These are phyloP conservation scores for Conistra vaccinii DNA, from an alignment of 2,888 invertebrate genomes.

Conservation along the genomic window DNA sequence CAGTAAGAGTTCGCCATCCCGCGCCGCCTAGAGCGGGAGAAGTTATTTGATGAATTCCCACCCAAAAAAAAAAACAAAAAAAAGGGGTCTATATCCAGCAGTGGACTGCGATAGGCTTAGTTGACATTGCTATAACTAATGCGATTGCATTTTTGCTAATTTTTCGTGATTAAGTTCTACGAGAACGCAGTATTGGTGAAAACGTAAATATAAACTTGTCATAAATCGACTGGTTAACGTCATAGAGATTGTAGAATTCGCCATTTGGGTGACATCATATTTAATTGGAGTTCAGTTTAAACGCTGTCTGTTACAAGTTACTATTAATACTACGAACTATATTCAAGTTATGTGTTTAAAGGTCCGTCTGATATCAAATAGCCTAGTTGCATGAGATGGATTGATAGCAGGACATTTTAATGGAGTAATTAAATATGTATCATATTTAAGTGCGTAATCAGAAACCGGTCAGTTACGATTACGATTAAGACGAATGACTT, in stretches of 20 bases:
- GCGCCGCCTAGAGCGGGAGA: no score
- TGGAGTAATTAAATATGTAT: slow-evolving; percentile 63
- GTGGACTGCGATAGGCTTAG: not conserved
- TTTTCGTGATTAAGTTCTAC: not conserved
- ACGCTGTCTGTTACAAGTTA: slow-evolving; percentile 18
- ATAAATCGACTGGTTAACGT: slow-evolving; percentile 3
- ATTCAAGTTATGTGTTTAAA: slow-evolving; percentile 48
- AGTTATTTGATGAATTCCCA: no score
- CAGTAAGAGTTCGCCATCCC: no score
- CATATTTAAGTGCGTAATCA: slow-evolving; percentile 59
- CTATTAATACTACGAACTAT: slow-evolving; percentile 30
- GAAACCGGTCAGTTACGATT: slow-evolving; percentile 49
- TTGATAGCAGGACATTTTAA: slow-evolving; percentile 57
- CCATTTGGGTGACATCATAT: slow-evolving; percentile 52
- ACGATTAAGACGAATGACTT: slow-evolving; percentile 45
- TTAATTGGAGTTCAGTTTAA: slow-evolving; percentile 40
- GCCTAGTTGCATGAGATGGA: slow-evolving; percentile 62
- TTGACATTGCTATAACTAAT: not conserved
- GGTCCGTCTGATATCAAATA: slow-evolving; percentile 60
- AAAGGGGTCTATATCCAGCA: no score
- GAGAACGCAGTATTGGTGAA: not conserved
- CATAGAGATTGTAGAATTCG: slow-evolving; percentile 35
- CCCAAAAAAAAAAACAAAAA: no score
- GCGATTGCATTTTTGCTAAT: not conserved
- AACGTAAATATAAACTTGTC: slow-evolving; percentile 3